Conservation (phyloP, 2,113 vertebrate genomes). For the Carassius auratus region DNA sequence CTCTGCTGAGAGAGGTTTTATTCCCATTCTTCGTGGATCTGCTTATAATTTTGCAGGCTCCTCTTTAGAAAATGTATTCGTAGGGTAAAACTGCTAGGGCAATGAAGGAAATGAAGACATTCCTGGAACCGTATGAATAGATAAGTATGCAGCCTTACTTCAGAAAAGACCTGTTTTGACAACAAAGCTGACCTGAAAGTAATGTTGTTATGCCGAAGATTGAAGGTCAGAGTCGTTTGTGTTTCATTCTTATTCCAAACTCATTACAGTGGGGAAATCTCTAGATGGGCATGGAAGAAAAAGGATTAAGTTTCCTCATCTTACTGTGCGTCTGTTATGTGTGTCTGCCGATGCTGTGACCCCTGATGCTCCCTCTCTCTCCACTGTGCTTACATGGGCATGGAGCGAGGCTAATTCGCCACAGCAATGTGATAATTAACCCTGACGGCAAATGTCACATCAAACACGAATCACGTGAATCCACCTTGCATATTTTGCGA, state of each 20-base stretch:
- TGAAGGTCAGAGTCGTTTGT: background rate
- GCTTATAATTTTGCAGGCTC: background rate
- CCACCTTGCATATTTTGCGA: conserved; percentile 35
- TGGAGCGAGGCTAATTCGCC: conserved; percentile 46
- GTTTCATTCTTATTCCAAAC: conserved; percentile 25
- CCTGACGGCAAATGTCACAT: conserved; percentile 57
- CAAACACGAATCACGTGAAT: conserved; percentile 42
- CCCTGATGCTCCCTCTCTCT: conserved; percentile 22
- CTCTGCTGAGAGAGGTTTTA: conserved; percentile 6
- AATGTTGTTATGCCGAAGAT: background rate
- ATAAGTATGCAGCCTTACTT: background rate
- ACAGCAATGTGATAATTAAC: conserved; percentile 56
- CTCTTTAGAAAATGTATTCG: background rate
- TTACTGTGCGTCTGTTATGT: conserved; percentile 36
- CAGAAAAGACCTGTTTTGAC: conserved; percentile 6
- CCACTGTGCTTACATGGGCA: conserved; percentile 28
- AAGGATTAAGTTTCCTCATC: conserved; percentile 3
- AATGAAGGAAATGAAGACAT: conserved; percentile 14
- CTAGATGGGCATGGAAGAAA: conserved; percentile 4
- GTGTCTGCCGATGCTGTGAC: conserved; percentile 6
- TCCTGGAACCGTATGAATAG: background rate
- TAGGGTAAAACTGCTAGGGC: background rate
- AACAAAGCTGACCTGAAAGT: conserved; percentile 6
- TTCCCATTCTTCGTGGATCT: background rate
- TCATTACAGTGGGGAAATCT: conserved; percentile 1